Conservation (phyloP, 2,888 invertebrate genomes). For the Dermolepida albohirtum region DNA sequence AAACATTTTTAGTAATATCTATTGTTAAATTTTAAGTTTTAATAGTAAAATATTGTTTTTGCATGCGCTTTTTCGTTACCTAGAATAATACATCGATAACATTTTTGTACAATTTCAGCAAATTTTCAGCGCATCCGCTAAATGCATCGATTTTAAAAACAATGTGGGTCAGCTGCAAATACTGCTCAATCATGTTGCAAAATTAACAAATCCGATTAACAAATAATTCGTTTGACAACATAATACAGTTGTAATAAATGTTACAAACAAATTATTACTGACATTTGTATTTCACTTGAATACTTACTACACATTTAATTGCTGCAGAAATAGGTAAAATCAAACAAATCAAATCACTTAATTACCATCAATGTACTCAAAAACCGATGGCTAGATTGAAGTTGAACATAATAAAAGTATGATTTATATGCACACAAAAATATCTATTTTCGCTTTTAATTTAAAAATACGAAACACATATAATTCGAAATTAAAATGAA, state of each 20-base stretch:
- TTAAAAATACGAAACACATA: conserved; percentile 19
- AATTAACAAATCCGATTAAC: conserved; percentile 22
- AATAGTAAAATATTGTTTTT: too few relatives aligned
- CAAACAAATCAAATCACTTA: too few relatives aligned
- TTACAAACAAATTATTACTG: conserved; percentile 18
- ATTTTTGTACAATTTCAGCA: conserved; percentile 7
- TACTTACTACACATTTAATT: too few relatives aligned
- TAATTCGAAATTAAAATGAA: conserved; percentile 31
- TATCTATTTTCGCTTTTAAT: conserved; percentile 11
- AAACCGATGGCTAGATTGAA: conserved; percentile 4
- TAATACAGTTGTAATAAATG: conserved; percentile 13
- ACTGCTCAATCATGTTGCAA: conserved; percentile 20
- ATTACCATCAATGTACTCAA: too few relatives aligned
- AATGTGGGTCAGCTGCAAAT: conserved; percentile 30
- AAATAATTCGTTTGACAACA: conserved; percentile 27
- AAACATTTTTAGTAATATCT: too few relatives aligned
- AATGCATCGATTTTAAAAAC: not conserved
- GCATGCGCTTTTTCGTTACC: not conserved
- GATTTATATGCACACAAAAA: conserved; percentile 14
- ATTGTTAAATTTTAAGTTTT: too few relatives aligned
- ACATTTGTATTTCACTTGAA: conserved; percentile 5
- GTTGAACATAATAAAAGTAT: conserved; percentile 1
- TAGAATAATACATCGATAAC: not conserved
- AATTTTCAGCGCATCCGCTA: not conserved
- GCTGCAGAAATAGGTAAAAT: too few relatives aligned